These are phyloP conservation scores for Leucoraja erinaceus DNA, from an alignment of 2,113 vertebrate species.

Conservation along the genomic window DNA sequence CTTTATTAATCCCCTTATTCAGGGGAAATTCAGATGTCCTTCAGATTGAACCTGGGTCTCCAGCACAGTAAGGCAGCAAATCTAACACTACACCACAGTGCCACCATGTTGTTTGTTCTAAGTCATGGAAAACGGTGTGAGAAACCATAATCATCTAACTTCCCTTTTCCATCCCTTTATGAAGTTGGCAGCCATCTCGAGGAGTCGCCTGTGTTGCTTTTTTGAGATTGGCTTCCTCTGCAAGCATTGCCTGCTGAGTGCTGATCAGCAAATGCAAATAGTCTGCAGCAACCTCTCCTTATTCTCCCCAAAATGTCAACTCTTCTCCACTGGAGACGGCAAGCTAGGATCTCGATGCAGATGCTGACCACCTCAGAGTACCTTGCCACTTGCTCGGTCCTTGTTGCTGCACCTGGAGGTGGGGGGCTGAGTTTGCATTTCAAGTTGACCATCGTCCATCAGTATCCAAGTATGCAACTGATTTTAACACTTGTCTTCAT, in stretches of 20 bases:
- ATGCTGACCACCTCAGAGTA: not conserved
- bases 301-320: not conserved
- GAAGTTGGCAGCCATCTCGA: not conserved
- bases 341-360: not conserved
- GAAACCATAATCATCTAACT: not conserved
- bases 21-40: no score
- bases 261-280: not conserved
- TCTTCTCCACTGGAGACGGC: not conserved
- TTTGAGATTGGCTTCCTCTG: not conserved
- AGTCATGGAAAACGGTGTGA: not conserved
- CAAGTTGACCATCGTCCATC: no score
- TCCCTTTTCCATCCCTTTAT: not conserved
- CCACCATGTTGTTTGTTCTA: no score
- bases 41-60: no score
- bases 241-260: not conserved
- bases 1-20: no score
- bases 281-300: no score
- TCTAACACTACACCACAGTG: no score
- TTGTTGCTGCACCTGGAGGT: no score
- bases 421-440: no score
- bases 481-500: no score
- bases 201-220: not conserved
- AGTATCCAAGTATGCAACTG: no score
- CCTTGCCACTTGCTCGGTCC: not conserved
- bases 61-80: no score